Percentiles rank a stretch among this genome's conserved stretches.
Conservation (phyloP, 2,888 invertebrate species). For the Zygaena filipendulae region DNA sequence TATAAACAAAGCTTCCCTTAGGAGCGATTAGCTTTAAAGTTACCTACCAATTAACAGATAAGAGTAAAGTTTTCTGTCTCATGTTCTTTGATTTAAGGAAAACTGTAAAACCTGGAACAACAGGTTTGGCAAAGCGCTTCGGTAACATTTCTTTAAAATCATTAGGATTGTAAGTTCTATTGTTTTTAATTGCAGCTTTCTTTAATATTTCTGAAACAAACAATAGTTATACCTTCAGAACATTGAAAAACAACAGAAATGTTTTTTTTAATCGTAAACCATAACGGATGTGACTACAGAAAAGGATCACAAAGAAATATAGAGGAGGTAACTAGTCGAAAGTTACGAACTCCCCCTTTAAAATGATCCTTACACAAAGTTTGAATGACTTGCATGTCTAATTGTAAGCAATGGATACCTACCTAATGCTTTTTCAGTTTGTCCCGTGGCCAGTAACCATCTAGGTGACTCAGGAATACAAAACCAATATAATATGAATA, state of each 20-base stretch:
- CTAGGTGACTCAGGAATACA: conserved; percentile 71
- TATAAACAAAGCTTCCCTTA: no score
- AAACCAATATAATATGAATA: conserved; percentile 57
- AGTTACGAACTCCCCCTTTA: no score
- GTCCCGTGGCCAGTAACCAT: conserved; percentile 69
- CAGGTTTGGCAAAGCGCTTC: no score
- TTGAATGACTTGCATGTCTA: no score
- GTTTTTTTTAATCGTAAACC: no score
- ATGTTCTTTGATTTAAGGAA: conserved; percentile 60
- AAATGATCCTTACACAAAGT: no score
- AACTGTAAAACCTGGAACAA: conserved; percentile 37
- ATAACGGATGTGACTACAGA: no score
- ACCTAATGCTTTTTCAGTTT: conserved; percentile 55
- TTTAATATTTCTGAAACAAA: conserved; percentile 31
- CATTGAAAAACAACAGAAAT: no score
- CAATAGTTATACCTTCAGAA: conserved; percentile 7
- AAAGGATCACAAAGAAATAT: no score
- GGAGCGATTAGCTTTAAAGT: no score
- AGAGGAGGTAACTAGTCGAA: no score
- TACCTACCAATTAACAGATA: conserved; percentile 68
- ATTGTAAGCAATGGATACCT: no score
- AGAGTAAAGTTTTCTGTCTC: conserved; percentile 50
- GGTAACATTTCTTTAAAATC: conserved; percentile 22
- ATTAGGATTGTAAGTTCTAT: conserved; percentile 24
- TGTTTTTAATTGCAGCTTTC: conserved; percentile 34